These are phyloP conservation scores for Acanthosepion pharaonis DNA, from an alignment of 2,888 invertebrate species.

Conservation along the genomic window DNA sequence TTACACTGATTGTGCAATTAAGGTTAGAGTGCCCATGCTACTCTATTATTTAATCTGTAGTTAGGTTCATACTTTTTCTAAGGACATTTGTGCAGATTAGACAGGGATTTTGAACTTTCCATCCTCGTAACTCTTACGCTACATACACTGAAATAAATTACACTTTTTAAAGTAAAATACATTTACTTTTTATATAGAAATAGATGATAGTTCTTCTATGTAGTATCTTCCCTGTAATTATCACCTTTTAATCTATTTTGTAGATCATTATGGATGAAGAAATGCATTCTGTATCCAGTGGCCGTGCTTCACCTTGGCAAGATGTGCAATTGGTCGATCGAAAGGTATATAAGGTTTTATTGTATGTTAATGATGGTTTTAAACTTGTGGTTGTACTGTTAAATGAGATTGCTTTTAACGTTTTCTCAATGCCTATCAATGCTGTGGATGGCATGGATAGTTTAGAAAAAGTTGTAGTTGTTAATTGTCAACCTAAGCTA, in stretches of 20 bases:
- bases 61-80: too few species aligned
- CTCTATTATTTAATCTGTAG: too few species aligned
- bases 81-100: too few species aligned
- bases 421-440: not conserved
- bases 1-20: too few species aligned
- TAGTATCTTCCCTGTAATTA: not conserved
- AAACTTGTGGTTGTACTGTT: too few species aligned
- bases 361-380: not conserved
- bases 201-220: not conserved
- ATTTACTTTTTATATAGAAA: not conserved
- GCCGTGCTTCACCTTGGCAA: slow-evolving; percentile 13
- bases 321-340: slow-evolving; percentile 25
- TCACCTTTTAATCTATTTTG: not conserved
- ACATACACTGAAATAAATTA: too few species aligned
- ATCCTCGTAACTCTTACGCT: too few species aligned
- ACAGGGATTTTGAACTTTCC: too few species aligned
- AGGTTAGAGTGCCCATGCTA: too few species aligned
- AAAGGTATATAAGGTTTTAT: slow-evolving; percentile 39
- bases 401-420: not conserved
- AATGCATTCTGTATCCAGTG: slow-evolving; percentile 37
- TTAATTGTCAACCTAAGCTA: not conserved
- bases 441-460: not conserved
- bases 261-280: slow-evolving; percentile 42
- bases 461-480: not conserved
- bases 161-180: too few species aligned